Percentiles rank a stretch among this genome's conserved stretches.
Conservation (phyloP, 2,888 invertebrate genomes). For the Oscheius onirici region DNA sequence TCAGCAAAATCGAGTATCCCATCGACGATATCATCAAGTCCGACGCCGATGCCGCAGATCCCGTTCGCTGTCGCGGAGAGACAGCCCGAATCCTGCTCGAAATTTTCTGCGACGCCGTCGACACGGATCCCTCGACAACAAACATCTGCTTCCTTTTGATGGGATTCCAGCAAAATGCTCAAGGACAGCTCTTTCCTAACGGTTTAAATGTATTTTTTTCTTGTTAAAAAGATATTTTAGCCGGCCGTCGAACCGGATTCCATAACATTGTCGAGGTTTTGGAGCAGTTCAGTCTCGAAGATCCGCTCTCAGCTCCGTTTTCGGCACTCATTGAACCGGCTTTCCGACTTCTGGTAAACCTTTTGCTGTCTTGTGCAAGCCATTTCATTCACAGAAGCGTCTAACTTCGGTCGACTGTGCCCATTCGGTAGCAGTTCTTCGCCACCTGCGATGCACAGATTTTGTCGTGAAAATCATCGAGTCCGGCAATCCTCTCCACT, state of each 20-base stretch:
- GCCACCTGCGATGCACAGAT: constrained; percentile 59
- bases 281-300: constrained; percentile 49
- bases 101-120: constrained; percentile 48
- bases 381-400: constrained; percentile 42
- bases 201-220: background rate
- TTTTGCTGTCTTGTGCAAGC: background rate
- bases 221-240: constrained; percentile 19
- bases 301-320: constrained; percentile 53
- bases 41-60: constrained; percentile 34
- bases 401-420: constrained; percentile 45
- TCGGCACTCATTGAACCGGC: constrained; percentile 65
- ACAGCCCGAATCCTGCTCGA: constrained; percentile 61
- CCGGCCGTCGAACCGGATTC: constrained; percentile 46
- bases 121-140: constrained; percentile 37
- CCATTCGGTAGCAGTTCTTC: constrained; percentile 43
- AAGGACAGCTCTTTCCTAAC: constrained; percentile 11
- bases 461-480: constrained; percentile 46
- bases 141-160: constrained; percentile 53
- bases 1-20: constrained; percentile 4
- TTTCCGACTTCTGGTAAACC: constrained; percentile 61
- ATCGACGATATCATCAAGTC: constrained; percentile 23
- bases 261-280: constrained; percentile 63
- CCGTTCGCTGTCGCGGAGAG: constrained; percentile 54
- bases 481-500: constrained; percentile 9
- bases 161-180: constrained; percentile 45